Percentiles rank a stretch among this genome's conserved stretches.
phyloP scores from a whole-genome alignment of 2,797 vertebrate genomes.

The Anabacerthia variegaticeps region DNA sequence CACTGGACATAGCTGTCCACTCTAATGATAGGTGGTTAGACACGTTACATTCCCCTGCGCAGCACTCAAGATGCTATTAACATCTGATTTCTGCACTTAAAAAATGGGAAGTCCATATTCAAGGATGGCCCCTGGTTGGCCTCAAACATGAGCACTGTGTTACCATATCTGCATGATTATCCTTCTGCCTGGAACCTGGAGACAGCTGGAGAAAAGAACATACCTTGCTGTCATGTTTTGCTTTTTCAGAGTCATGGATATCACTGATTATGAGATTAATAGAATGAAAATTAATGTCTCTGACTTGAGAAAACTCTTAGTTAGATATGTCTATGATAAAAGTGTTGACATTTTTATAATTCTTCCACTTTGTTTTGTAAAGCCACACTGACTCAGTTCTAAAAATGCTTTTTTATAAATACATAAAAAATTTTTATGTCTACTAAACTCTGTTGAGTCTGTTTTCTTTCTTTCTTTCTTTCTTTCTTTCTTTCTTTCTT shows the following conservation, averaged over 20 bases:
- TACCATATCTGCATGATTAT: neutral
- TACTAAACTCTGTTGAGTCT: neutral
- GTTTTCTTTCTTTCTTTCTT: too few species aligned
- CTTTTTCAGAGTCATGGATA: neutral
- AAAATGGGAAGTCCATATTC: neutral
- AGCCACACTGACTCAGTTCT: neutral
- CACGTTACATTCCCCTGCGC: neutral
- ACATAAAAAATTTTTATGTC: neutral
- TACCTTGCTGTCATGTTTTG: neutral
- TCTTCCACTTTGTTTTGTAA: neutral
- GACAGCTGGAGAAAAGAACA: neutral
- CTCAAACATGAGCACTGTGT: rapidly evolving
- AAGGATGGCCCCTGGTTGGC: neutral
- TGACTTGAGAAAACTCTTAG: neutral
- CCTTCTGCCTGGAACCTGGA: neutral
- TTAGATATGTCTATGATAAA: neutral
- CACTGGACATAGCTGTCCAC: neutral
- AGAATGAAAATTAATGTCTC: neutral
- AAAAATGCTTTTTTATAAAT: neutral
- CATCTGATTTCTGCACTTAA: neutral
- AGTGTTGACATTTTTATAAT: neutral
- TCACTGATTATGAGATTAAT: neutral
- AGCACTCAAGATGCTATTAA: neutral
- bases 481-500: rapidly evolving
- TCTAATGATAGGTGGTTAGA: neutral